Evolutionary conservation across 2,797 vertebrate species (phyloP).

Genomic region (Gobionotothen gibberifrons): DNA sequence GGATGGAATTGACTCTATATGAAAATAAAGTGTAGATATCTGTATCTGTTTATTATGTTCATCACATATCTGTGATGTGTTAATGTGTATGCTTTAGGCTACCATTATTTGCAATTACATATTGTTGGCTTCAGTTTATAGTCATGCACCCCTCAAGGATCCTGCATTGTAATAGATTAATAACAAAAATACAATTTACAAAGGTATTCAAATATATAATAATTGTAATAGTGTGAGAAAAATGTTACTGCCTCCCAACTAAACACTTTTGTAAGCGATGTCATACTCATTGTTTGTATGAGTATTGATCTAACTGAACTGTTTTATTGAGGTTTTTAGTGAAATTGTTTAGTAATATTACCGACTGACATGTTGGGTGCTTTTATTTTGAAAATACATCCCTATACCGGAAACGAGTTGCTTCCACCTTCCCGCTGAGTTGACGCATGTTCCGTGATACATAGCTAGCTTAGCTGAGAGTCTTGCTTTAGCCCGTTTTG

Average conservation of each 20-base stretch:
- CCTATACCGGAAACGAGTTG: conserved; percentile 35
- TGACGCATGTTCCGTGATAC: conserved; percentile 34
- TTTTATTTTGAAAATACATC: conserved; percentile 60
- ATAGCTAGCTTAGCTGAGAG: conserved; percentile 51
- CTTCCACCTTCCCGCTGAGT: accelerated
- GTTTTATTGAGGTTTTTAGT: neutral
- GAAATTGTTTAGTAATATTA: neutral
- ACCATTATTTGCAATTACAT: neutral
- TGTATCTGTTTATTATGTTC: neutral
- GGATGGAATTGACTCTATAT: neutral
- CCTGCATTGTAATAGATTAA: neutral
- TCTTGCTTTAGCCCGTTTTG: conserved; percentile 32
- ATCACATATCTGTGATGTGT: no score
- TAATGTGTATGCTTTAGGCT: no score
- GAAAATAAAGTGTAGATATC: neutral
- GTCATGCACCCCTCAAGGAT: neutral
- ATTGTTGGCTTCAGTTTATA: neutral
- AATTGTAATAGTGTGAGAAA: neutral
- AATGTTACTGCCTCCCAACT: neutral
- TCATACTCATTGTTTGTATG: neutral
- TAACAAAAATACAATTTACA: neutral
- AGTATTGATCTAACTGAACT: neutral
- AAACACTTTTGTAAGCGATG: neutral
- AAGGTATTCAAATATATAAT: neutral
- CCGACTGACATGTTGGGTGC: neutral